Base-by-base conservation (phyloP, 2,888 invertebrate genomes). In the Acanthosoma haemorrhoidale region DNA sequence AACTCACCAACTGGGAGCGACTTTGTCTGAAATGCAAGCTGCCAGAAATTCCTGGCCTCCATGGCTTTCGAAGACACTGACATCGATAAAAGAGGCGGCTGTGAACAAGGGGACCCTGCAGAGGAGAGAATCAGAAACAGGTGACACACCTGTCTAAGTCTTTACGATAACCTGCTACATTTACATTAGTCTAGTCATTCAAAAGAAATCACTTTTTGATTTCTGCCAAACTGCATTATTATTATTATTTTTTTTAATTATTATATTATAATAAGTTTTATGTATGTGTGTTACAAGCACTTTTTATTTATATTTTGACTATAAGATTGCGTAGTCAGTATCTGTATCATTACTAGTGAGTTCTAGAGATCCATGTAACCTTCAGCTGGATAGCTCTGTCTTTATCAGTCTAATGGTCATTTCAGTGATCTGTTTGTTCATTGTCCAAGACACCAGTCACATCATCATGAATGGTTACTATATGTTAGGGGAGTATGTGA, bases 21-120 rank as follows among this genome's bases (percentile, higher is more conserved):
- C 93, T 0, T 85, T 91, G 60, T 85, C 89, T 69, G 95, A 95
- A 80, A 82, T 91, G 74, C 88, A 88, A 77, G 83, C 87, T 4
- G 81, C 82, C 13, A 86, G 87, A 74, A 88, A 87, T 77, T 86
- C 86, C 21, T 96, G 95, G 88, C 89, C 96, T 29, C 92, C 92
- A 0, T 98, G 97, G 97, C 85, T 97, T 68, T 92, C 94, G 74
- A 95, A 96, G 81, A 96, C 96, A 0, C 85, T 97, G 77, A 85
- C 84, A 31, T 84, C 85, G 25, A 80, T 86, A 70, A 82, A 82
- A 74, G 84, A 84, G 75, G 83, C 80, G 8, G 79, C 83, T 21
- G 77, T 76, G 29, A 78, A 77, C 67, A 78, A 78, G 69, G 66
- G 69, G 1, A 59, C 66, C 25, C 41, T 68, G 31, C 73, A 67